Conservation (phyloP, 2,113 vertebrate genomes). For the Numida meleagris region DNA sequence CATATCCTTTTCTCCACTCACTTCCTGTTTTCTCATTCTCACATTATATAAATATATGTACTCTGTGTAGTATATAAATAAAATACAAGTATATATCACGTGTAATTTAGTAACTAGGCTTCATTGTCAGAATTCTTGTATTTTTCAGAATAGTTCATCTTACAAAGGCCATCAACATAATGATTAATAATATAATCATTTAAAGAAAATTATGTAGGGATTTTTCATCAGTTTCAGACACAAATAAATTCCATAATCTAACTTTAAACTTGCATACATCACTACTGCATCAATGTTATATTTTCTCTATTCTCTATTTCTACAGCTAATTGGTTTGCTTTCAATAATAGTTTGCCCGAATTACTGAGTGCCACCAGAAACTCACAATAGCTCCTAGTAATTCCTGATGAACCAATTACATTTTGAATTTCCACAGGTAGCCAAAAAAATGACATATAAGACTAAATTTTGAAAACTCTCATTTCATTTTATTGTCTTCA, state of each 20-base stretch:
- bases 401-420: neutral
- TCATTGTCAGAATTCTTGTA: neutral
- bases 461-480: neutral
- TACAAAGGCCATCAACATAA: neutral
- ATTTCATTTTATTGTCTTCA: neutral
- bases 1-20: neutral
- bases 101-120: neutral
- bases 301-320: neutral
- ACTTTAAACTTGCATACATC: neutral
- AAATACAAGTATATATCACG: neutral
- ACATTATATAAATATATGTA: too few relatives aligned
- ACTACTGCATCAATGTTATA: neutral
- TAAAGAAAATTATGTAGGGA: neutral
- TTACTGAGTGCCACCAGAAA: neutral
- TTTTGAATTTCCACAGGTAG: neutral
- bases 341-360: neutral
- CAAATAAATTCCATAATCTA: neutral
- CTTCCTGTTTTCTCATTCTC: neutral
- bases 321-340: neutral
- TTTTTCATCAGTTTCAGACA: neutral
- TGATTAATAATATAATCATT: neutral
- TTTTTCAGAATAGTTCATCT: neutral
- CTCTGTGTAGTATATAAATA: too few relatives aligned
- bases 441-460: neutral
- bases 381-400: neutral